Evolutionary conservation across 1,140 invertebrate species (phyloP), one percentile per base, ranked within the genome.

Genomic region (Listronotus bonariensis): DNA sequence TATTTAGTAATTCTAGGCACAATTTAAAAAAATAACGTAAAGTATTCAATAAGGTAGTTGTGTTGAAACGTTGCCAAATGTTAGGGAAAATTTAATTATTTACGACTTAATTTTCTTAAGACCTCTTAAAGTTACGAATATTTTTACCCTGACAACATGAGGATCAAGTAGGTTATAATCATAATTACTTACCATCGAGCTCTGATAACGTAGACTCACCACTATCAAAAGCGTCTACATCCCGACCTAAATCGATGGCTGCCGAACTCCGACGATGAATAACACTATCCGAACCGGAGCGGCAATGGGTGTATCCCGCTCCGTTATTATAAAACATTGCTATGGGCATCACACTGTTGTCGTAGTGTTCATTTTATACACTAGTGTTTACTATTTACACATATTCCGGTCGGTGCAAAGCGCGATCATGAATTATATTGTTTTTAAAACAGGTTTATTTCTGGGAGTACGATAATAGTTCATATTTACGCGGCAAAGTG

Each of bases 141-240:
- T n/a, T n/a, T n/a, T n/a, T n/a, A n/a, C n/a, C 12, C 12, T 12
- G 12, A 8, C 36, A 38, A 38, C 7, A 38, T 38, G 12, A 12
- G 7, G 12, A 38, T 38, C 10, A 41, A 12, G 38, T 41, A 12
- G 5, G 26, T 58, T 11, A 17, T 11, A 12, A 40, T 41, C 51
- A 15, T 20, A 41, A n/a, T 18, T 46, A 62, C 69, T 74, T 68
- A 75, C 73, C 73, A 68, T 75, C 73, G 18, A 75, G 65, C 56
- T 78, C 76, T 14, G 76, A 77, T 11, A 77, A 65, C 9, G 76
- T 77, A 38, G 77, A 78, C 43, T 78, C 77, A 14, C 73, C 77
- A 62, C 76, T 77, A 68, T 78, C 77, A 56, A 72, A 75, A 32
- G 66, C 54, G 53, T 79, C 76, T 34, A 60, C 62, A 45, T 76